Evolutionary conservation across 2,888 invertebrate species (phyloP), one percentile per base, ranked within the genome.

Genomic region (Bellardia bayeri): DNA sequence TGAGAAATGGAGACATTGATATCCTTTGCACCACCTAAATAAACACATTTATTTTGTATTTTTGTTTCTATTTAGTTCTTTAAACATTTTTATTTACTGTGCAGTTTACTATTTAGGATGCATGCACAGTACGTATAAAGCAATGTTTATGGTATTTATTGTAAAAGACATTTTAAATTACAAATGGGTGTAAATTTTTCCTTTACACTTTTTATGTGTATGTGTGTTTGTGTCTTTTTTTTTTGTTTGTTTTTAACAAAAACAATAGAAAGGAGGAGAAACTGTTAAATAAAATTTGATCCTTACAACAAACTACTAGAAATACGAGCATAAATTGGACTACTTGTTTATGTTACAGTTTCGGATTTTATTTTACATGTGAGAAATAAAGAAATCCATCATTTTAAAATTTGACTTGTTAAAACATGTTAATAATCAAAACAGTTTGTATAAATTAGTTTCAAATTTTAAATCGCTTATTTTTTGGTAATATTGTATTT

Each of bases 1-100:
- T 87, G 87, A 85, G 87, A 87, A 87, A 42, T 74, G 78, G 78
- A 81, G 78, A 78, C 74, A 56, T 68, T 78, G 66, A 74, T 87
- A 82, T 87, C 84, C 87, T 87, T 86, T 68, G 56, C 63, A 74
- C 40, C 81, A 82, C 68, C 78, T 85, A 84, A 85, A 82, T 69
- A 84, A 80, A 82, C 87, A 87, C 51, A 87, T 85, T 82, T 82
- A 33, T 56, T 80, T 72, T 45, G 56, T 74, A 16, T 49, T 58
- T 66, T 66, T 42, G 23, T 40, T 64, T 56, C 30, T 66, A 63
- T 56, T 72, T 33, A 45, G 49, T 72, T 74, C 37, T 42, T 66
- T 58, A 37, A 72, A 42, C 54, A 72, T 72, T 51, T 71, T 64
- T 74, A 45, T 66, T 74, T 49, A 66, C 23, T 56, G 9, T 49